Conservation (phyloP, 2,113 vertebrate genomes). For the Microcebus tavaratra region DNA sequence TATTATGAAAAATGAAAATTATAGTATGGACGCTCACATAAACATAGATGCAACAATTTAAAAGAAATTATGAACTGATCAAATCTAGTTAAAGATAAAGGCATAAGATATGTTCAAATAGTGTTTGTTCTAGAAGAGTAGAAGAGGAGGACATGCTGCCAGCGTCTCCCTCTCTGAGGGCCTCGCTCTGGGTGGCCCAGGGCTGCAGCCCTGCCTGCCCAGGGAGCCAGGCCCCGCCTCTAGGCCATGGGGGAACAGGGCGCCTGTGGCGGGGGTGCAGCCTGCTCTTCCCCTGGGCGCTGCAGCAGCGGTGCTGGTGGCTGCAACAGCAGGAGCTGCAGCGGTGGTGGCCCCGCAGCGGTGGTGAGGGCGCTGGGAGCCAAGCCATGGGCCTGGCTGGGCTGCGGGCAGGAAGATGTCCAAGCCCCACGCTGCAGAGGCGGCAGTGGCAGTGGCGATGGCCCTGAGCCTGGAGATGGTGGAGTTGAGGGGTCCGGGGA, state of each 20-base stretch:
- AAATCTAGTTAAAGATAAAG: too few species aligned
- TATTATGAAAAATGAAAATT: too few species aligned
- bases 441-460: slow-evolving; percentile 72
- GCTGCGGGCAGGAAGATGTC: slow-evolving; percentile 90
- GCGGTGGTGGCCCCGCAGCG: slow-evolving; percentile 64
- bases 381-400: slow-evolving; percentile 66
- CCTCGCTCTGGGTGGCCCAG: slow-evolving; percentile 27
- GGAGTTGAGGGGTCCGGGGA: slow-evolving; percentile 80
- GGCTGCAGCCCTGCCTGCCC: not conserved
- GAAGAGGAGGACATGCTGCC: slow-evolving; percentile 5
- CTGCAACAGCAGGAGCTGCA: slow-evolving; percentile 58
- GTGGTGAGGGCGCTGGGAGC: slow-evolving; percentile 33
- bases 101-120: too few species aligned
- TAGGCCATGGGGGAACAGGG: slow-evolving; percentile 74
- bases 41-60: too few species aligned
- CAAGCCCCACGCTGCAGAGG: slow-evolving; percentile 81
- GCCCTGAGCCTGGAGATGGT: slow-evolving; percentile 78
- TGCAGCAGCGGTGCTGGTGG: slow-evolving; percentile 70
- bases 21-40: too few species aligned
- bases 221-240: slow-evolving; percentile 50
- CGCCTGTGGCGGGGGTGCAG: slow-evolving; percentile 67
- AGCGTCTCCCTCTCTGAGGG: slow-evolving; percentile 18
- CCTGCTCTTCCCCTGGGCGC: slow-evolving; percentile 77
- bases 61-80: too few species aligned
- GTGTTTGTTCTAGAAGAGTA: too few species aligned